Evolutionary conservation across 2,888 invertebrate species (phyloP).

Genomic region (Macrosoma leucophasiata): DNA sequence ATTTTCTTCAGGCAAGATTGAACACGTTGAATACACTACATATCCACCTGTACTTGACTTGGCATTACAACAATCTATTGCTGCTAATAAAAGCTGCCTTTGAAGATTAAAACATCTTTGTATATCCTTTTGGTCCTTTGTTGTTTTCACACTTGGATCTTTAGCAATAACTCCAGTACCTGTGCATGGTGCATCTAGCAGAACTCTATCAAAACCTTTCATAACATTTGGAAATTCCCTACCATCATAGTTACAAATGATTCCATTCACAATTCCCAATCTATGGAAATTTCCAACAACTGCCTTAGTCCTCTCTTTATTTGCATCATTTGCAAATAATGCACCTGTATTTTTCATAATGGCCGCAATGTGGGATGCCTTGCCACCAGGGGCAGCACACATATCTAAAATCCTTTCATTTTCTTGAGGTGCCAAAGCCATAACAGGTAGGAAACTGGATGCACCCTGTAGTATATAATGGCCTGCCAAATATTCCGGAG

Average conservation of each 20-base stretch:
- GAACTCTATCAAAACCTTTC: conserved; percentile 94
- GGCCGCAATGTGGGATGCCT: conserved; percentile 97
- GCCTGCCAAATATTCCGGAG: conserved; percentile 98
- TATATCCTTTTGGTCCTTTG: conserved; percentile 92
- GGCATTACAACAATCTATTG: conserved; percentile 97
- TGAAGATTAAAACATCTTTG: conserved; percentile 95
- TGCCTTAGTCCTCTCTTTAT: conserved; percentile 91
- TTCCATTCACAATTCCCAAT: conserved; percentile 94
- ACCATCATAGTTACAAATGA: conserved; percentile 94
- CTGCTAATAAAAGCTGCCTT: conserved; percentile 91
- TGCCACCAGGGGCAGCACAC: conserved; percentile 99
- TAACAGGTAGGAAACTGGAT: conserved; percentile 97
- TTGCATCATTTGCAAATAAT: conserved; percentile 96
- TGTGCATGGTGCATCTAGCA: conserved; percentile 98
- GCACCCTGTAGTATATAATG: conserved; percentile 98
- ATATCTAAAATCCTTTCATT: conserved; percentile 96
- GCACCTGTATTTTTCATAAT: conserved; percentile 99
- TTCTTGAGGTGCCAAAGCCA: conserved; percentile 98
- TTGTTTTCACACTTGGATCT: conserved; percentile 96
- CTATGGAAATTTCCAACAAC: conserved; percentile 98
- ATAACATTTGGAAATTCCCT: conserved; percentile 88
- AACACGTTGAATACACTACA: conserved; percentile 99
- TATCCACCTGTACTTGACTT: conserved; percentile 95
- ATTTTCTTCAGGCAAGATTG: conserved; percentile 98
- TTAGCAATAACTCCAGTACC: conserved; percentile 99